Evolutionary conservation across 1,140 invertebrate species (phyloP), one percentile per base, ranked within the genome.

Genomic region (Macrosteles quadrilineatus): DNA sequence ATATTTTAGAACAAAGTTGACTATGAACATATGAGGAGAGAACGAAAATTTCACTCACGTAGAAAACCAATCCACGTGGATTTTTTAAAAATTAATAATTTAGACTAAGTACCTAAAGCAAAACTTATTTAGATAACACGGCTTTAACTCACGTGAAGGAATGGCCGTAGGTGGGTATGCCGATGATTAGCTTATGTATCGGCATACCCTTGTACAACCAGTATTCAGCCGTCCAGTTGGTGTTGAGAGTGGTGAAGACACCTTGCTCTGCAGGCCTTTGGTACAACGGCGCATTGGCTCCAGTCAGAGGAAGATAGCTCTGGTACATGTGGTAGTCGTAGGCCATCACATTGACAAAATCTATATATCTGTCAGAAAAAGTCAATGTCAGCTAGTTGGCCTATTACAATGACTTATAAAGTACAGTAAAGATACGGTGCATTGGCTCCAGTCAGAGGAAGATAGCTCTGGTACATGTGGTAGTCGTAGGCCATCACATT

Each of bases 401-500:
- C n/a, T n/a, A n/a, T n/a, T n/a, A n/a, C n/a, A n/a, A n/a, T n/a
- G n/a, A n/a, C n/a, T n/a, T n/a, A n/a, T n/a, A n/a, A n/a, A n/a
- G n/a, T n/a, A n/a, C n/a, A n/a, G n/a, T n/a, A n/a, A n/a, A n/a
- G n/a, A n/a, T n/a, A 80, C 0, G 94, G 93, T 0, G 94, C 86
- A 80, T 96, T 96, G 0, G 93, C 81, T 43, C 88, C 93, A 36
- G 94, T 95, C 63, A 94, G 87, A 3, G 93, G 93, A 21, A 89
- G 89, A 71, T 87, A 87, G 78, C 85, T 84, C 2, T 87, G 85
- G 75, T 87, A 95, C 73, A 88, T 91, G 79, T 96, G 93, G 75
- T 88, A 96, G 78, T 97, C 94, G 77, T 97, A 97, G 0, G 90
- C 86, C 94, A 96, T 96, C 2, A 97, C 75, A 79, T 93, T 95